Evolutionary conservation across 2,113 vertebrate species (phyloP).

Genomic region (Ochotona princeps): DNA sequence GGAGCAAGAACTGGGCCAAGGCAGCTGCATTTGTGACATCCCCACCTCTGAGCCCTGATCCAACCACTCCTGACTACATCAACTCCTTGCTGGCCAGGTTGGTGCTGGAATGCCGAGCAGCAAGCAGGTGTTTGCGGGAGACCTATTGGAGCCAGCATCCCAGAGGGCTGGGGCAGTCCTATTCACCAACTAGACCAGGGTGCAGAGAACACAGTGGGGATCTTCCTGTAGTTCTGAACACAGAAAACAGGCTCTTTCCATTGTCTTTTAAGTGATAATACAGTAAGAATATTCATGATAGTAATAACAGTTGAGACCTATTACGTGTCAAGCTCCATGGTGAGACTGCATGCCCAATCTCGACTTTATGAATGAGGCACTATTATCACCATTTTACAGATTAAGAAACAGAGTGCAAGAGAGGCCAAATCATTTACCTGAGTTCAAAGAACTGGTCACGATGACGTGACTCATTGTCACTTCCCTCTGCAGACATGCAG

Average conservation of each 20-base stretch:
- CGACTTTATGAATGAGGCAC: background rate
- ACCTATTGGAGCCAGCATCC: background rate
- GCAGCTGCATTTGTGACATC: slow-evolving; percentile 97
- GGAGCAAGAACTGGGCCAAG: slow-evolving; percentile 99
- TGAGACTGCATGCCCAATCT: background rate
- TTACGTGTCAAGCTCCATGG: rapidly evolving
- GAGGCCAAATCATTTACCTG: background rate
- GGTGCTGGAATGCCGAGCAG: slow-evolving; percentile 10
- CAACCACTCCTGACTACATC: slow-evolving; percentile 97
- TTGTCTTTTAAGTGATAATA: background rate
- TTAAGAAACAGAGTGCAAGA: background rate
- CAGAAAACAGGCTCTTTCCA: background rate
- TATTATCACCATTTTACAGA: background rate
- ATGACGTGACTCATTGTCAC: background rate
- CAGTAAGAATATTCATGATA: background rate
- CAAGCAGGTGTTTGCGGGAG: rapidly evolving
- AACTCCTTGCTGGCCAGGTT: slow-evolving; percentile 97
- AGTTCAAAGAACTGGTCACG: background rate
- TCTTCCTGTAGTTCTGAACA: background rate
- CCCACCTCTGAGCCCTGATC: slow-evolving; percentile 97
- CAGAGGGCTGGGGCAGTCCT: background rate
- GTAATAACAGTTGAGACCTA: background rate
- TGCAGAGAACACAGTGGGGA: rapidly evolving
- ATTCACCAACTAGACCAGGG: background rate
- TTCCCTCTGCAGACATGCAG: background rate